Base-by-base conservation (phyloP, 2,888 invertebrate species). In the Ommatoiulus sabulosus region DNA sequence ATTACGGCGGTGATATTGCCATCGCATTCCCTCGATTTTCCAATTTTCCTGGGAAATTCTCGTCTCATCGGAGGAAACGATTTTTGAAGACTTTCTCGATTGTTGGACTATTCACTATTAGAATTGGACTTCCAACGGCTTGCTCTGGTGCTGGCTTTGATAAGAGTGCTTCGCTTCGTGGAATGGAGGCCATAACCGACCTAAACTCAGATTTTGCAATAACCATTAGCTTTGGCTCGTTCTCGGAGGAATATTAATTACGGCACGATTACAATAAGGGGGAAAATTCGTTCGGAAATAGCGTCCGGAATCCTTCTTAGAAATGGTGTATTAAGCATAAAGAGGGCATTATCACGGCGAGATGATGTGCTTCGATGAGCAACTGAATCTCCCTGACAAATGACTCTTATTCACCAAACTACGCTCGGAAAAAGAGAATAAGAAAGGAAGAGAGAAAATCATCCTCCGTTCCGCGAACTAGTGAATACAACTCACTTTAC, bases 271-370 rank as follows among this genome's bases (percentile, higher is more conserved):
- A 72, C 72, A 72, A 72, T 17, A 8, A 72, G n/a, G 72, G 72
- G 24, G 3, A 2, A 24, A n/a, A 72, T 72, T 20, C 20, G 72
- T 72, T 72, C 20, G 72, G 63, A 63, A 63, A 63, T n/a, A 3
- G 63, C 63, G 63, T 63, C 63, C 63, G 17, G 72, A 72, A 72
- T 72, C 72, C 72, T 72, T 72, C 72, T 72, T 24, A 72, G 72
- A 72, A 72, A 24, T 72, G 72, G 72, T 20, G 24, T 72, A 72
- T 72, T 52, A 72, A 24, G 72, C 72, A 72, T 24, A 72, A 72
- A 72, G 72, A 72, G 72, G 72, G 24, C 72, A 72, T 72, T 72
- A 72, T 72, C 72, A 72, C 20, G 24, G 6, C 4, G 20, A 72
- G 24, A 72, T 72, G 72, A 72, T 72, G 72, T 24, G 72, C 72